Base-by-base conservation (phyloP, 2,113 vertebrate species). In the Podarcis muralis region DNA sequence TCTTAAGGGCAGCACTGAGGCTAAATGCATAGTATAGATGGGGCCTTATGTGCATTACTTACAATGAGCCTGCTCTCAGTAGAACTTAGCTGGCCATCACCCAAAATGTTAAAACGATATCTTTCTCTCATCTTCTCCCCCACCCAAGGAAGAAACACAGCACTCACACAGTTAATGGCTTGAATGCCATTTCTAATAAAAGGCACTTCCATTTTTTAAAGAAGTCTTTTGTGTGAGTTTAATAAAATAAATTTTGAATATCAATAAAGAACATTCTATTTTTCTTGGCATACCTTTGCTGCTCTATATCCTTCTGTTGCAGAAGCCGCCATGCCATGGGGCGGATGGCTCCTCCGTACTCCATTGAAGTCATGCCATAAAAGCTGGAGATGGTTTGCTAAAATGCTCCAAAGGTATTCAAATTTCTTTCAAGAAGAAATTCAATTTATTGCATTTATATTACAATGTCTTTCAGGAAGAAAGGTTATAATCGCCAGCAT, bases 371-470 rank as follows among this genome's bases (percentile, higher is more conserved):
- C 93, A 95, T 98, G 98, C 98, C 97, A 98, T 96, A 94, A 97
- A 96, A 98, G 97, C 98, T 99, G 98, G 98, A 98, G 98, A 98
- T 98, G 98, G 98, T 99, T 98, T 98, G 98, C 97, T 97, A 97
- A 98, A 98, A 98, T 94, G 96, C 97, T 98, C 97, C 97, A 98
- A 98, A 98, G 98, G 98, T 98, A 98, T 98, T 98, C 98, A 97
- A 96, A 98, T 98, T 98, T 97, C 98, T 98, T 98, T 98, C 97
- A 98, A 97, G 97, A 97, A 98, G 97, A 98, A 98, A 99, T 98
- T 99, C 98, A 99, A 99, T 99, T 99, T 99, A 98, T 98, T 98
- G 98, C 98, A 98, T 98, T 98, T 98, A 98, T 99, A 99, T 99
- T 98, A 98, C 98, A 97, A 97, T 98, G 98, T 98, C 98, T 98